Evolutionary conservation across 1,140 invertebrate species (phyloP).

Genomic region (Lucilia cuprina): DNA sequence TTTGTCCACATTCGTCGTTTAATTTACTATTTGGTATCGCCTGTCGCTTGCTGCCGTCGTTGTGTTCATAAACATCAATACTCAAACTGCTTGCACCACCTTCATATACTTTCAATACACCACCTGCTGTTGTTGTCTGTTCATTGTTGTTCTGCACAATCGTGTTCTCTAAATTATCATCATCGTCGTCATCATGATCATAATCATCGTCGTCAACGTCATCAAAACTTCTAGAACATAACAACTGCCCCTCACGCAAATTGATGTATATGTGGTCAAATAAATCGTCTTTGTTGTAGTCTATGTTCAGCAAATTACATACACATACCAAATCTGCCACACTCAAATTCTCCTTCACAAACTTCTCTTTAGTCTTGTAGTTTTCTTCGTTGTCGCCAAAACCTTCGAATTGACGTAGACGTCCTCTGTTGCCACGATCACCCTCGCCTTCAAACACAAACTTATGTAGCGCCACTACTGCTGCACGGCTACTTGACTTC

Average conservation of each 20-base stretch:
- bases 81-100: not conserved
- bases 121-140: not conserved
- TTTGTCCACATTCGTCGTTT: not conserved
- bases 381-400: no score
- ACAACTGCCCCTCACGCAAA: not conserved
- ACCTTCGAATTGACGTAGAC: no score
- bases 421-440: not conserved
- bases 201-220: constrained; percentile 8
- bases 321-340: no score
- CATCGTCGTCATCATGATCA: not conserved
- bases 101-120: not conserved
- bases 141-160: not conserved
- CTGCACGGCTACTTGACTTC: not conserved
- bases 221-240: not conserved
- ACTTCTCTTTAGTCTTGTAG: no score
- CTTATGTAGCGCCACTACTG: not conserved
- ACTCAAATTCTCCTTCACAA: no score
- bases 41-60: no score
- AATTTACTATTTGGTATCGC: not conserved
- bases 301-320: not conserved
- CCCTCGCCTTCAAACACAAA: not conserved
- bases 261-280: constrained; percentile 27
- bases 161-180: not conserved
- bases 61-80: no score
- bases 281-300: not conserved